Evolutionary conservation across 1,140 invertebrate genomes (phyloP), one percentile per base, ranked within the genome.

Genomic region (Adelges cooleyi): DNA sequence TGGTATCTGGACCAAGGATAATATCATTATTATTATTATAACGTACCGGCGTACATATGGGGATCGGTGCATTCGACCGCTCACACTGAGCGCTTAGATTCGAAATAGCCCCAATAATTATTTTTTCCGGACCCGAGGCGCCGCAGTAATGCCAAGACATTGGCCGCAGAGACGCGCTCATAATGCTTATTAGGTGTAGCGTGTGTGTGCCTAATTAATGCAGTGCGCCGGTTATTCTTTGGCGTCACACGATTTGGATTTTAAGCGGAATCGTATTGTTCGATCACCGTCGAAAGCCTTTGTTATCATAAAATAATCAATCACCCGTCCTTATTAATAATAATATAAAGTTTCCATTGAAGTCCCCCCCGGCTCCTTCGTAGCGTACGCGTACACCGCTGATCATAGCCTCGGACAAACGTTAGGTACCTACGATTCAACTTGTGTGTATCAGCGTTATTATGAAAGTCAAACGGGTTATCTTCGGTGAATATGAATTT

Each of bases 121-220:
- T 11, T 33, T 36, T 27, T 15, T 23, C 22, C 52, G 20, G 33
- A 33, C 36, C 22, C 8, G 17, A 22, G 38, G 38, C 17, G 18
- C 38, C n/a, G 20, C 11, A 11, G 11, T 22, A 8, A 4, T 17
- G 18, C n/a, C 13, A 17, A 51, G 25, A 29, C 3, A 15, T 22
- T 10, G 2, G n/a, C 17, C 17, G 20, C 33, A n/a, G 33, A 13
- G 20, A 13, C n/a, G 18, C 18, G n/a, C 8, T 18, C 5, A 22
- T 38, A 38, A 20, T 36, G 18, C 27, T 22, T 36, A 51, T 17
- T 17, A 17, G 9, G 5, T 42, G 40, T 42, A n/a, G 40, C 23
- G 33, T 25, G 36, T 44, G 22, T 44, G 25, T 46, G 23, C 29
- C 17, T 59, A 46, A 59, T 59, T 59, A 59, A 17, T 44, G n/a